A percentile compares a stretch with the other conserved stretches of the same genome.
Evolutionary conservation across 2,888 invertebrate genomes (phyloP).

Genomic region (Pyrrhosoma nymphula): DNA sequence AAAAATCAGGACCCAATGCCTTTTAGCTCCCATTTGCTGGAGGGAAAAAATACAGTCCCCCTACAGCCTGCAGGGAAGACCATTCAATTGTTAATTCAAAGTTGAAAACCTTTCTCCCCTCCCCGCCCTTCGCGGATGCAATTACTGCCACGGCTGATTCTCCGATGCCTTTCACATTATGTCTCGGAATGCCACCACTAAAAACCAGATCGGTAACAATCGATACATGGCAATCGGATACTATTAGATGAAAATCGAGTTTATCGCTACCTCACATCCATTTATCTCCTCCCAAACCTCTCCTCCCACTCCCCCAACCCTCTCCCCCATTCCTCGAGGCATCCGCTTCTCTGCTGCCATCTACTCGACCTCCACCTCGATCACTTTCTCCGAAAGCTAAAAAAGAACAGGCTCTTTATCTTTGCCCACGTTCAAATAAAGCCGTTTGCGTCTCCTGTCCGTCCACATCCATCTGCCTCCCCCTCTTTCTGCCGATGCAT

Average conservation of each 20-base stretch:
- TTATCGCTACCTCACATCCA: background rate
- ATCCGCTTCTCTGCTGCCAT: background rate
- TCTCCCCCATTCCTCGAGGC: background rate
- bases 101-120: background rate
- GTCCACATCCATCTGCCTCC: background rate
- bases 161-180: conserved; percentile 51
- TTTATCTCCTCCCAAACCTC: background rate
- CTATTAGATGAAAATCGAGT: conserved; percentile 44
- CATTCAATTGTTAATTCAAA: conserved; percentile 32
- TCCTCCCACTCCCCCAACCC: background rate
- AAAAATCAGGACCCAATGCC: background rate
- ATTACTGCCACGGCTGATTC: conserved; percentile 41
- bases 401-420: background rate
- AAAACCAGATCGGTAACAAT: conserved; percentile 41
- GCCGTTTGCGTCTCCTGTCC: background rate
- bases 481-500: background rate
- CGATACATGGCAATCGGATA: background rate
- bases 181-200: conserved; percentile 48
- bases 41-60: background rate
- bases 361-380: background rate
- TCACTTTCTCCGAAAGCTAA: background rate
- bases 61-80: background rate
- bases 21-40: background rate
- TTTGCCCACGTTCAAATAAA: background rate
- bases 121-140: conserved; percentile 39